Evolutionary conservation across 1,140 invertebrate genomes (phyloP), one percentile per base, ranked within the genome.

Genomic region (Drosophila eugracilis): DNA sequence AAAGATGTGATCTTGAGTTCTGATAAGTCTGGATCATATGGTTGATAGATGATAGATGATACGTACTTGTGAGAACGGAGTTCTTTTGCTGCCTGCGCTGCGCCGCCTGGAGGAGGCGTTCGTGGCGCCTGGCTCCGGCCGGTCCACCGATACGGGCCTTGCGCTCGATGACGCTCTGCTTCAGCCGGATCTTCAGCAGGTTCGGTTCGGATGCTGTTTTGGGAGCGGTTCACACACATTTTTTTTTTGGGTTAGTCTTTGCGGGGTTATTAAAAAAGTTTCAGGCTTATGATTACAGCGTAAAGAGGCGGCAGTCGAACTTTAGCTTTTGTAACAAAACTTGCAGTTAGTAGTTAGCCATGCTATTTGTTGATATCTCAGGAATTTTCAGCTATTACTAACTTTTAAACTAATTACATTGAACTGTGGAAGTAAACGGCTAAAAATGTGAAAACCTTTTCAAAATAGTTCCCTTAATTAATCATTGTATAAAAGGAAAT

Each of bases 201-300:
- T 99, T 99, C 76, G 98, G 97, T 94, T 99, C 98, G 93, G 98
- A 99, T 91, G 97, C 98, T 98, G 94, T 92, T 92, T 7, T 28
- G 55, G 54, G 36, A 30, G 42, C 41, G 62, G 15, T 55, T 32
- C 78, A 76, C 48, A 75, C 50, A 50, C 3, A 12, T 24, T 44
- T 24, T 45, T 24, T 44, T 24, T 45, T 55, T 24, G 34, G 49
- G 50, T 49, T 57, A 65, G 59, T 65, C n/a, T n/a, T 49, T 10
- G 15, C 9, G 28, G 28, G 36, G 24, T 67, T 73, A n/a, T n/a
- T n/a, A n/a, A n/a, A 57, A 44, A 12, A 44, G 24, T 24, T 15
- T 45, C 7, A 22, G 21, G n/a, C 42, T 47, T 60, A 66, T 10
- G 15, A 37, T 12, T 45, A 34, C 39, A 47, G 21, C n/a, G 7